phyloP scores from a whole-genome alignment of 2,888 invertebrate species.

The Dynastes maya region DNA sequence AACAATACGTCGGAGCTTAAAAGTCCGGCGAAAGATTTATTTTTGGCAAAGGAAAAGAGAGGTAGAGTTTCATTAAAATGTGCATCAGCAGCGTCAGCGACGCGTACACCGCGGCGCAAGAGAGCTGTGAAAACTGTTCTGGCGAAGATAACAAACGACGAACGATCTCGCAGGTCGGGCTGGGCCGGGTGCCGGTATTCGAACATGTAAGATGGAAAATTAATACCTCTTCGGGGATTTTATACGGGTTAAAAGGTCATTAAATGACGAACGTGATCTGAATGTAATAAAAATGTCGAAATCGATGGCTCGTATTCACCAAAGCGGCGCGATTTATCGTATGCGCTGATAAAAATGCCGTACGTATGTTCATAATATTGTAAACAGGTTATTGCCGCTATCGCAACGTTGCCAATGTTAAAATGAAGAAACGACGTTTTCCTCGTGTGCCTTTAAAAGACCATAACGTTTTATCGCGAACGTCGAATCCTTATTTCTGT shows the following conservation, averaged over 20 bases:
- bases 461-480: too few species aligned
- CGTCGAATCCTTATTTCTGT: too few species aligned
- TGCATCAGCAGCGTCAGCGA: constrained; percentile 14
- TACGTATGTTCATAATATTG: constrained; percentile 22
- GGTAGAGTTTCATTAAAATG: constrained; percentile 22
- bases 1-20: not conserved
- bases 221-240: constrained; percentile 32
- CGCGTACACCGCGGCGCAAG: constrained; percentile 6
- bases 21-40: constrained; percentile 28
- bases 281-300: constrained; percentile 39
- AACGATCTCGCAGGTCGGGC: not conserved
- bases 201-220: constrained; percentile 35
- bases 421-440: not conserved
- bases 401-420: not conserved
- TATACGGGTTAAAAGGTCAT: constrained; percentile 32
- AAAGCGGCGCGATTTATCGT: constrained; percentile 14
- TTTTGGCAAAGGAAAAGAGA: not conserved
- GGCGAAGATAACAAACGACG: constrained; percentile 31
- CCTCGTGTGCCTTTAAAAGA: too few species aligned
- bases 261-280: constrained; percentile 38
- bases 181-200: not conserved
- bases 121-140: constrained; percentile 23
- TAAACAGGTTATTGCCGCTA: not conserved
- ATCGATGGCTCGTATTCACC: constrained; percentile 30
- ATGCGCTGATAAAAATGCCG: constrained; percentile 28